phyloP scores from a whole-genome alignment of 1,140 invertebrate genomes.

The Procambarus virginalis region DNA sequence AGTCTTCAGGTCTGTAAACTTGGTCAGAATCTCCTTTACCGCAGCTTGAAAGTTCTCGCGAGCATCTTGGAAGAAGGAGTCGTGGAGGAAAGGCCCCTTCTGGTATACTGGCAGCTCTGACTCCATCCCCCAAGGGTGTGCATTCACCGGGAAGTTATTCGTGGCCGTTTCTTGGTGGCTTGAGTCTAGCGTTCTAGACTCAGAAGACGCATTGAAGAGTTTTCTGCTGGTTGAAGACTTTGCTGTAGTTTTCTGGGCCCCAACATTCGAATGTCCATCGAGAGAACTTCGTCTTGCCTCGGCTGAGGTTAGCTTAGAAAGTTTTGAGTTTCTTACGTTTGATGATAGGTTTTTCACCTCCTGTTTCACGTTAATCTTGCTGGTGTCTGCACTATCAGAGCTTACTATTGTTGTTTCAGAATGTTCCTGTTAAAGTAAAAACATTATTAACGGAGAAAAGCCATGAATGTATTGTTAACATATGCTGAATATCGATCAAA shows the following conservation, averaged over 20 bases:
- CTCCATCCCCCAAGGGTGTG: background rate
- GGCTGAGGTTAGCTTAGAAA: background rate
- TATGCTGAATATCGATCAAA: too few relatives aligned
- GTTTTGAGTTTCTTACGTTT: background rate
- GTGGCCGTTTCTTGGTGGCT: background rate
- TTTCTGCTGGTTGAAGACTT: background rate
- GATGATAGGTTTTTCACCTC: background rate
- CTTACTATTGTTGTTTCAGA: background rate
- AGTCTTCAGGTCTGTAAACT: background rate
- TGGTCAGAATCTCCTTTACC: slow-evolving; percentile 27
- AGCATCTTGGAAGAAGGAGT: slow-evolving; percentile 29
- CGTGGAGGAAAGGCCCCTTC: slow-evolving; percentile 44
- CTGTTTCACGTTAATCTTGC: too few relatives aligned
- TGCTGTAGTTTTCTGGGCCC: background rate
- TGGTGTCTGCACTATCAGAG: background rate
- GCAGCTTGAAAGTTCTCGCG: slow-evolving; percentile 40
- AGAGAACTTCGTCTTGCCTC: background rate
- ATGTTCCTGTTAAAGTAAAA: background rate
- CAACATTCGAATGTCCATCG: background rate
- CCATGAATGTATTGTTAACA: too few relatives aligned
- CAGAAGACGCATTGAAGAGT: background rate
- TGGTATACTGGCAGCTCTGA: slow-evolving; percentile 9
- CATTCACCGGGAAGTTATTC: too few relatives aligned
- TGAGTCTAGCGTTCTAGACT: background rate
- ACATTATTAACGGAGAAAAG: too few relatives aligned